Base-by-base conservation (phyloP, 2,888 invertebrate genomes). In the Apamea sordens region DNA sequence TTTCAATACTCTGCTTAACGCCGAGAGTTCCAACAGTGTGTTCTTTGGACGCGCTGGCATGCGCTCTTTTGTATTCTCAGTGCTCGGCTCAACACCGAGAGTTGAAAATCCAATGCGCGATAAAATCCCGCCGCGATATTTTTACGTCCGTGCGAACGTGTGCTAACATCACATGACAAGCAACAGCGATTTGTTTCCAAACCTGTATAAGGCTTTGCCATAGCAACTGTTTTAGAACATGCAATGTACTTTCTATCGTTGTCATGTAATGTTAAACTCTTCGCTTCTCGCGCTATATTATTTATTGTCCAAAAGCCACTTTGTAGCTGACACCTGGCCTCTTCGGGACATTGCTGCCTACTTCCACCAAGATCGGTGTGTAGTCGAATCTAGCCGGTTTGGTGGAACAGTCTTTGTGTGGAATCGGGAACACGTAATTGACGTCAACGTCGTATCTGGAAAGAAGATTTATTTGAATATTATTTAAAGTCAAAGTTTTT, bases 401-500 rank as follows among this genome's bases (percentile, higher is more conserved):
- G 28, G 94, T 90, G 2, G 97, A 94, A 86, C 98, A 98, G 85
- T 98, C 97, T 1, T 97, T 97, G 93, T 99, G 99, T 56, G 98
- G 97, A 94, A 99, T 98, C 24, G 98, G 97, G 91, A 99, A 99
- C 97, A 99, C 98, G 93, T 98, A 99, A 53, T 98, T 98, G 82
- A 98, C 94, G 91, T 98, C 98, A n/a, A 99, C 98, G 90, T 98
- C 98, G 92, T 98, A 98, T 87, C 98, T 97, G 93, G 0, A 88
- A 83, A 68, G 7, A 28, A 50, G 65, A 63, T 36, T 32, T 15
- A 18, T 69, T 21, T 32, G 3, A 67, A 67, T 24, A 50, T 47
- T 75, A 18, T 50, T 50, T 13, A 41, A 41, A 7, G 41, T 41
- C 41, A 41, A 41, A 41, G 41, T 41, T 41, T 41, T 41, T 41